A percentile compares a stretch with the other conserved stretches of the same genome.
phyloP scores from a whole-genome alignment of 2,113 vertebrate genomes.

The Strigops habroptila region DNA sequence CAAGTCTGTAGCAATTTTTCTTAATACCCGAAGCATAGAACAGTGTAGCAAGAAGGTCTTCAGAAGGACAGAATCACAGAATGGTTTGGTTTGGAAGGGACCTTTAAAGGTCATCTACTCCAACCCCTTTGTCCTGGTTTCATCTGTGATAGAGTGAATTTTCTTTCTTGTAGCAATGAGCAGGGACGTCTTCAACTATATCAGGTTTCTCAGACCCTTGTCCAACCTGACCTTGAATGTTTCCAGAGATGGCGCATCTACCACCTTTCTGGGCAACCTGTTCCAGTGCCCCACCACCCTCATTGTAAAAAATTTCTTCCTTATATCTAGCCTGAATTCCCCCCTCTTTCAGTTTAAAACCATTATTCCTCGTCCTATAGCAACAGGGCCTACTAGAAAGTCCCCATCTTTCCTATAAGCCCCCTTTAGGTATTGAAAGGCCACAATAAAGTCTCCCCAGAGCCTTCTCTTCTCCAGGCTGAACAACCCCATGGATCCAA shows the following conservation, averaged over 20 bases:
- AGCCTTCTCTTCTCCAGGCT: neutral
- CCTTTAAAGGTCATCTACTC: neutral
- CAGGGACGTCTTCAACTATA: neutral
- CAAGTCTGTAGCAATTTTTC: neutral
- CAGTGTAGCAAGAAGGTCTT: neutral
- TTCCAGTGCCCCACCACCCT: neutral
- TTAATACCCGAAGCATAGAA: neutral
- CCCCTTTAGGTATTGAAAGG: neutral
- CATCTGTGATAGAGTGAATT: neutral
- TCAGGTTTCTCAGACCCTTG: fast-evolving
- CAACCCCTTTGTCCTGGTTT: neutral
- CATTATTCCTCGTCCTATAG: neutral
- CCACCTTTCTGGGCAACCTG: neutral
- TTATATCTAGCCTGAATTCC: neutral
- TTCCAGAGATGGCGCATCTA: neutral
- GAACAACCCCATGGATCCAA: neutral
- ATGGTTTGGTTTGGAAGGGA: neutral
- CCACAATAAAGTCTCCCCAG: fast-evolving
- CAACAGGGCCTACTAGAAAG: neutral
- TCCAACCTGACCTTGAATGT: neutral
- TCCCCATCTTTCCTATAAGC: neutral
- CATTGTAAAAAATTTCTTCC: neutral
- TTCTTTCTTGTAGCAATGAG: neutral
- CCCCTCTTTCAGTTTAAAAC: neutral
- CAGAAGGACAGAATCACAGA: neutral